Evolutionary conservation across 2,113 vertebrate genomes (phyloP).

Genomic region (Eidolon helvum): DNA sequence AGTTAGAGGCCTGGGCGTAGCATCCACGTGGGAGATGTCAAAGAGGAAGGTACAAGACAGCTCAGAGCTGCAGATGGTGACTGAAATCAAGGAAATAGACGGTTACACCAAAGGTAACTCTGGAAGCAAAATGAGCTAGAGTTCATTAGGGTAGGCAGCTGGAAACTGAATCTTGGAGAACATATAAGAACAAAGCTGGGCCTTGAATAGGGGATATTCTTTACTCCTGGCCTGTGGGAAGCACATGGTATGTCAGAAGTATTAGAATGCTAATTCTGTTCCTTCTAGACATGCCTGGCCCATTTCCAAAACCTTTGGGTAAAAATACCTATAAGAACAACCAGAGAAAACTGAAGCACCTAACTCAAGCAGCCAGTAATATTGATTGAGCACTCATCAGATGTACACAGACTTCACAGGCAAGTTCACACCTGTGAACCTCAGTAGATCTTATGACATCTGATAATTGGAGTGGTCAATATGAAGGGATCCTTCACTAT

Average conservation of each 20-base stretch:
- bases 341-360: not conserved
- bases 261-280: not conserved
- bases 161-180: not conserved
- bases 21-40: not conserved
- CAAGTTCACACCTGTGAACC: not conserved
- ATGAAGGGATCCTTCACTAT: not conserved
- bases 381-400: not conserved
- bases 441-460: not conserved
- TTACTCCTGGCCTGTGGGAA: not conserved
- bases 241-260: not conserved
- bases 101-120: no score
- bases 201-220: not conserved
- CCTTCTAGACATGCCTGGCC: not conserved
- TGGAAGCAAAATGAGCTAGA: accelerated
- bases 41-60: not conserved
- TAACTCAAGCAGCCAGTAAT: not conserved
- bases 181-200: not conserved
- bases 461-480: no score
- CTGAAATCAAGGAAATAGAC: not conserved
- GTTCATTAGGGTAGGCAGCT: not conserved
- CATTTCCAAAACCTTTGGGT: not conserved
- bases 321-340: not conserved
- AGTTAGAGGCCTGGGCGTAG: not conserved
- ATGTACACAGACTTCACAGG: no score
- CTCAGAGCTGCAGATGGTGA: not conserved